These are phyloP conservation scores for Mythimna albipuncta DNA, from an alignment of 2,888 invertebrate species.

Conservation along the genomic window DNA sequence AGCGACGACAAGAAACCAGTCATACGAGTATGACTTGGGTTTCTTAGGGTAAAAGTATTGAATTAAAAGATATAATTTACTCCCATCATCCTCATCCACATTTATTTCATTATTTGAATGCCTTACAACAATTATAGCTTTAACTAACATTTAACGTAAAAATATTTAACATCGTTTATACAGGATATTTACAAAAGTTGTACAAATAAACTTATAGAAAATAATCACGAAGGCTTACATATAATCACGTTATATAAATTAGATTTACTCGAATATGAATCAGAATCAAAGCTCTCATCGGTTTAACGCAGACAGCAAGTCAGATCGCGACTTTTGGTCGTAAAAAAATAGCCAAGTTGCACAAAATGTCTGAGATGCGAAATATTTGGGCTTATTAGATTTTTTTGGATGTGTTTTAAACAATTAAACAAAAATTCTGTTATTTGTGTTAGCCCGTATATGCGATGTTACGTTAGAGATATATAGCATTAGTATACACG, in stretches of 20 bases:
- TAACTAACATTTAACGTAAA: conserved; percentile 62
- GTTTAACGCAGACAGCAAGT: background rate
- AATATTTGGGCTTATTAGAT: background rate
- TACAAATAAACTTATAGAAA: conserved; percentile 58
- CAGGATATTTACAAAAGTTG: conserved; percentile 65
- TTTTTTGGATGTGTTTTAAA: conserved; percentile 7
- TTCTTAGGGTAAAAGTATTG: background rate
- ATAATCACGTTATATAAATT: conserved; percentile 45
- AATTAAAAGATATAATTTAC: conserved; percentile 34
- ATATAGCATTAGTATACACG: background rate
- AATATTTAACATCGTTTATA: conserved; percentile 66
- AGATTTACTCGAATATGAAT: conserved; percentile 15
- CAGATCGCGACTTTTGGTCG: background rate
- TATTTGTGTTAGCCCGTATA: background rate
- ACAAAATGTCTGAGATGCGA: background rate
- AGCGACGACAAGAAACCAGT: too few species aligned
- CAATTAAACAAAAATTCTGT: background rate
- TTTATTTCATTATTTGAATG: conserved; percentile 63
- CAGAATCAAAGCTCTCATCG: conserved; percentile 28
- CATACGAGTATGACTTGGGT: too few species aligned
- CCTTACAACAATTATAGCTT: conserved; percentile 64
- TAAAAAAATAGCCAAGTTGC: background rate
- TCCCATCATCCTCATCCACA: conserved; percentile 82
- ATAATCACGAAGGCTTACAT: conserved; percentile 57
- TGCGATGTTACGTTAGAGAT: background rate